Evolutionary conservation across 2,888 invertebrate species (phyloP).

Genomic region (Clostera curtula): DNA sequence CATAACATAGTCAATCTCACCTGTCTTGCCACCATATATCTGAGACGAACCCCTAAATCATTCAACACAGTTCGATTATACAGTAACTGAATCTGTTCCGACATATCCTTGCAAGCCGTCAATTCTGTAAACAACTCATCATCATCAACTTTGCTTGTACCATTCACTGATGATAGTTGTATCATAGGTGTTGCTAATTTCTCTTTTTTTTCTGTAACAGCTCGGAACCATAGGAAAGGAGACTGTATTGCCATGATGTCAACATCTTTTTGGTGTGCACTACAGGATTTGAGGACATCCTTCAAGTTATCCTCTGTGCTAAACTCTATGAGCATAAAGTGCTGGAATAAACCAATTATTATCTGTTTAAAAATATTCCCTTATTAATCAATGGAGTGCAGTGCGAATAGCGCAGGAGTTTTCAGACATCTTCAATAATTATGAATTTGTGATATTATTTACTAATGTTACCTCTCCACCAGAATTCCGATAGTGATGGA

Average conservation of each 20-base stretch:
- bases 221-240: conserved; percentile 83
- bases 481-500: conserved; percentile 78
- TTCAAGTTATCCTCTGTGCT: conserved; percentile 65
- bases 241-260: conserved; percentile 79
- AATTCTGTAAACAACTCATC: conserved; percentile 62
- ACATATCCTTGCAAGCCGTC: conserved; percentile 63
- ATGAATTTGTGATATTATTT: no score
- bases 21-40: conserved; percentile 85
- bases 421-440: no score
- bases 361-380: not conserved
- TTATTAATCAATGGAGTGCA: no score
- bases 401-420: no score
- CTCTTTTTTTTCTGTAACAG: conserved; percentile 41
- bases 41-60: conserved; percentile 82
- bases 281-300: conserved; percentile 71
- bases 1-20: conserved; percentile 23
- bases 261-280: conserved; percentile 71
- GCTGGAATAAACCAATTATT: conserved; percentile 47
- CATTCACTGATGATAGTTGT: conserved; percentile 51
- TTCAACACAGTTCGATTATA: conserved; percentile 78
- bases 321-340: conserved; percentile 87
- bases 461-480: conserved; percentile 56
- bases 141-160: conserved; percentile 52
- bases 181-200: conserved; percentile 18
- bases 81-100: conserved; percentile 80